These are phyloP conservation scores for Parapristionchus giblindavisi DNA, from an alignment of 2,888 invertebrate species.

Conservation along the genomic window DNA sequence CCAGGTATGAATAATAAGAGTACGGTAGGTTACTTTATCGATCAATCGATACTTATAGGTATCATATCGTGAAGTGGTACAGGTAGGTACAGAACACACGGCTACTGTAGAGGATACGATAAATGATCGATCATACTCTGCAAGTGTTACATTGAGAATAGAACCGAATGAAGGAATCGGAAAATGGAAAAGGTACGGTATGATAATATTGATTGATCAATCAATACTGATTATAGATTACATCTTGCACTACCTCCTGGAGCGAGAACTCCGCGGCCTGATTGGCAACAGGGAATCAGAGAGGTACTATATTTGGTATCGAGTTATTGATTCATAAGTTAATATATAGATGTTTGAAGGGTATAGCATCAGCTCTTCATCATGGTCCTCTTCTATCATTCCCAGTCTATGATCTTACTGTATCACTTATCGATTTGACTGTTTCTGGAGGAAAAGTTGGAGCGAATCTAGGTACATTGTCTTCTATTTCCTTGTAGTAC, in stretches of 20 bases:
- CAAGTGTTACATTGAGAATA: slow-evolving; percentile 77
- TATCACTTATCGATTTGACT: slow-evolving; percentile 50
- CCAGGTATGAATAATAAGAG: slow-evolving; percentile 76
- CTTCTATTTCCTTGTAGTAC: no score
- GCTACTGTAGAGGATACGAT: slow-evolving; percentile 75
- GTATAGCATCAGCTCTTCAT: slow-evolving; percentile 74
- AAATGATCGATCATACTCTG: slow-evolving; percentile 71
- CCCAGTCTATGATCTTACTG: slow-evolving; percentile 47
- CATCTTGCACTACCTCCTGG: slow-evolving; percentile 39
- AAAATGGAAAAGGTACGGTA: slow-evolving; percentile 66
- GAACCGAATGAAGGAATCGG: slow-evolving; percentile 75
- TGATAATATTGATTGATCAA: slow-evolving; percentile 44
- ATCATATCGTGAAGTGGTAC: slow-evolving; percentile 60
- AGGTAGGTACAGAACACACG: slow-evolving; percentile 62
- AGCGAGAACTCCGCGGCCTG: slow-evolving; percentile 71
- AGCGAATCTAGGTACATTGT: slow-evolving; percentile 71
- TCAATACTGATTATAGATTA: slow-evolving; percentile 39
- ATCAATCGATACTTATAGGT: slow-evolving; percentile 43
- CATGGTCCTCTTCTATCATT: slow-evolving; percentile 80
- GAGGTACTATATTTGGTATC: slow-evolving; percentile 33
- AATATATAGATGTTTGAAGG: slow-evolving; percentile 41
- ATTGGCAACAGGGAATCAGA: slow-evolving; percentile 79
- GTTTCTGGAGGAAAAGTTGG: slow-evolving; percentile 52
- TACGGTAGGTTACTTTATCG: not conserved
- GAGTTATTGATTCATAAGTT: not conserved